A percentile compares a stretch with the other conserved stretches of the same genome.
phyloP scores from a whole-genome alignment of 2,113 vertebrate species.

The Centropristis striata region DNA sequence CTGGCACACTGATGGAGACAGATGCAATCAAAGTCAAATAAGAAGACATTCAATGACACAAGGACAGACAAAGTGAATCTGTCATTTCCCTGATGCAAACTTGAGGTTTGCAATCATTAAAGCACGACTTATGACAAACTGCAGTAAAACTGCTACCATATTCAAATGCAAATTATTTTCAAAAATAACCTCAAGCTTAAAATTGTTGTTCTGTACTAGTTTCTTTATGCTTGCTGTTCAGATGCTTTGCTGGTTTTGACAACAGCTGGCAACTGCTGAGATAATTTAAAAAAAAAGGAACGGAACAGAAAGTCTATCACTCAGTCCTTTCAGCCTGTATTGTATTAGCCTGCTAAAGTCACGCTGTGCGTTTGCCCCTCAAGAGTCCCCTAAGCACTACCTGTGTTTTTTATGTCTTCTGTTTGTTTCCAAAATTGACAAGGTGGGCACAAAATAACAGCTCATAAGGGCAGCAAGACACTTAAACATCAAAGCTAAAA shows the following conservation, averaged over 20 bases:
- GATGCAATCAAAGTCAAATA: not conserved
- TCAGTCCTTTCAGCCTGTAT: not conserved
- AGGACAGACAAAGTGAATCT: not conserved
- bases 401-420: not conserved
- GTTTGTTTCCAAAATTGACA: conserved; percentile 23
- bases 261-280: not conserved
- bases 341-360: too few relatives aligned
- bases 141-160: not conserved
- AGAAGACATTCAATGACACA: not conserved
- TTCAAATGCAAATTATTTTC: not conserved
- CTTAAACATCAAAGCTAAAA: not conserved
- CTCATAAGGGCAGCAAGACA: not conserved
- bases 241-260: not conserved
- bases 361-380: too few relatives aligned
- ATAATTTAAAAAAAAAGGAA: not conserved
- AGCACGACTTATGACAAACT: not conserved
- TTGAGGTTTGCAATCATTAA: not conserved
- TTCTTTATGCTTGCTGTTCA: too few relatives aligned
- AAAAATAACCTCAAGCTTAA: not conserved
- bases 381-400: not conserved
- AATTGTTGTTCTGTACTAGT: not conserved
- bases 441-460: not conserved
- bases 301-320: not conserved
- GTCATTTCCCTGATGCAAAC: not conserved
- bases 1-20: conserved; percentile 89